These are phyloP conservation scores for Tragelaphus oryx DNA, from an alignment of 2,797 vertebrate genomes.

Conservation along the genomic window DNA sequence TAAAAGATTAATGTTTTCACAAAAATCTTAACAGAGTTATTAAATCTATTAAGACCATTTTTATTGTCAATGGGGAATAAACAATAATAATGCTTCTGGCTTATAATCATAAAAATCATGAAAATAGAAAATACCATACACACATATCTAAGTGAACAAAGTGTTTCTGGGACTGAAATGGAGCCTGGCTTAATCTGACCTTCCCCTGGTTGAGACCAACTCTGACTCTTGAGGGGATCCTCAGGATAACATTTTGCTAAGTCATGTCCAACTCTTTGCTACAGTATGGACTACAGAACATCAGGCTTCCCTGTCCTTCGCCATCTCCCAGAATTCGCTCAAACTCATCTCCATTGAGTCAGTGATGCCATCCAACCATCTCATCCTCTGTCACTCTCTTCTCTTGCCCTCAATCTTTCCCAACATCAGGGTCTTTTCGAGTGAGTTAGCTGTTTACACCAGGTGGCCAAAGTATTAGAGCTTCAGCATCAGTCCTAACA, in stretches of 20 bases:
- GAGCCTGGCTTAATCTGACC: neutral
- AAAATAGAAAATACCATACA: neutral
- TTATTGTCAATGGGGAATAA: neutral
- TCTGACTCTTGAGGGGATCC: rapidly evolving
- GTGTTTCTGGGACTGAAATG: neutral
- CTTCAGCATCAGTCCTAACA: neutral
- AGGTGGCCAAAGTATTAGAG: neutral
- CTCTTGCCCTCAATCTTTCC: neutral
- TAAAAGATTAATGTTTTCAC: neutral
- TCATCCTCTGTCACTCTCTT: neutral
- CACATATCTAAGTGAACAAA: neutral
- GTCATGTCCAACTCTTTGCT: neutral
- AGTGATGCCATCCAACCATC: neutral
- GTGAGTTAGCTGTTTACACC: neutral
- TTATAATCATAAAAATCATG: neutral
- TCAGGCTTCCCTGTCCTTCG: neutral
- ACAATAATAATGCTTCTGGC: neutral
- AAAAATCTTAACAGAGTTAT: neutral
- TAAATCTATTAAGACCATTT: neutral
- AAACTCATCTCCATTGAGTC: neutral
- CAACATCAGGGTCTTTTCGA: neutral
- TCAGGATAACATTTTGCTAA: neutral
- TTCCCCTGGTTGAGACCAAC: no score
- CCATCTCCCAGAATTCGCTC: rapidly evolving
- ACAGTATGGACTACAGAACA: neutral